Conservation (phyloP, 2,888 invertebrate species). For the Diarsia mendica region DNA sequence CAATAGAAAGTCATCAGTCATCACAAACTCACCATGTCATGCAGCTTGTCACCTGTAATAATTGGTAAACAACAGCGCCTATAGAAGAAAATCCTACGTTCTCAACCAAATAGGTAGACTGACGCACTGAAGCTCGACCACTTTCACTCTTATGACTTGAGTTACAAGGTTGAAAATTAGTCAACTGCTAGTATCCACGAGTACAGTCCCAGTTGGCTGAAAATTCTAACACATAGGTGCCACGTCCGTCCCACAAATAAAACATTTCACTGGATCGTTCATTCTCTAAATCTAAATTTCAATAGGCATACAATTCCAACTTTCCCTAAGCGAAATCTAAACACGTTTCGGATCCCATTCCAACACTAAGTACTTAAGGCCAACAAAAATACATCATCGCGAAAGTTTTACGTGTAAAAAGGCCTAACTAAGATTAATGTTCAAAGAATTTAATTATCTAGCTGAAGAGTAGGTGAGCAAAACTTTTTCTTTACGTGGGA, state of each 20-base stretch:
- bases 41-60: not conserved
- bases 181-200: not conserved
- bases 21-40: not conserved
- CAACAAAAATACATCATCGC: slow-evolving; percentile 62
- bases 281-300: slow-evolving; percentile 41
- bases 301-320: slow-evolving; percentile 39
- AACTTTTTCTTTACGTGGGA: slow-evolving; percentile 64
- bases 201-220: not conserved
- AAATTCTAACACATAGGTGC: not conserved
- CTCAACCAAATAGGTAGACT: not conserved
- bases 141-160: not conserved
- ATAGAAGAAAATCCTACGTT: not conserved
- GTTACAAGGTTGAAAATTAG: not conserved
- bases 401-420: slow-evolving; percentile 67
- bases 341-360: slow-evolving; percentile 50
- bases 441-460: slow-evolving; percentile 70
- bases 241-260: slow-evolving; percentile 34
- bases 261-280: slow-evolving; percentile 23
- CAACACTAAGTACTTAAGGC: slow-evolving; percentile 43
- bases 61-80: not conserved
- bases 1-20: not conserved
- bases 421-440: slow-evolving; percentile 69
- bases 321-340: slow-evolving; percentile 45
- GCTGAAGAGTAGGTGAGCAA: slow-evolving; percentile 58
- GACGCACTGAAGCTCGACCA: not conserved